phyloP scores from a whole-genome alignment of 2,888 invertebrate genomes.

The Bruchidius siliquastri region DNA sequence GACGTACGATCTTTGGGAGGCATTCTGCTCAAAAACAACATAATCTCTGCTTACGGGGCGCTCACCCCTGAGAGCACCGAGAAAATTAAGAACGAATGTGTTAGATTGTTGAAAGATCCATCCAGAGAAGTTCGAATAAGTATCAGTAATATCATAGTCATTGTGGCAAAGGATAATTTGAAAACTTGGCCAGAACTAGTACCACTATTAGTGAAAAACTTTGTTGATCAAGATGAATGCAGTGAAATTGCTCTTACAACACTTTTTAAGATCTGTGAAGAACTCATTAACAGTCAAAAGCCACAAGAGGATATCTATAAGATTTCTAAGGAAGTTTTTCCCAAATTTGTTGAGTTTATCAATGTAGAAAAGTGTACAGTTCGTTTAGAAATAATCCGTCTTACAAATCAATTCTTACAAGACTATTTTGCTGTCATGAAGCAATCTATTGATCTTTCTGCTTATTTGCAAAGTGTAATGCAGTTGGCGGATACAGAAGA shows the following conservation, averaged over 20 bases:
- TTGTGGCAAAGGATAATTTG: slow-evolving; percentile 87
- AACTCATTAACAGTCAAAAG: slow-evolving; percentile 55
- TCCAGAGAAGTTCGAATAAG: slow-evolving; percentile 94
- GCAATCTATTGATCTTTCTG: slow-evolving; percentile 37
- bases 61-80: slow-evolving; percentile 84
- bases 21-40: slow-evolving; percentile 95
- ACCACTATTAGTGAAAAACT: slow-evolving; percentile 83
- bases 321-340: slow-evolving; percentile 36
- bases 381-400: slow-evolving; percentile 32
- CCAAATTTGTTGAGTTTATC: slow-evolving; percentile 35
- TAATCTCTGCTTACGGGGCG: slow-evolving; percentile 82
- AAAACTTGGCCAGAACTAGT: slow-evolving; percentile 91
- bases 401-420: slow-evolving; percentile 43
- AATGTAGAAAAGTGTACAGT: slow-evolving; percentile 33
- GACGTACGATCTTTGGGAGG: slow-evolving; percentile 95
- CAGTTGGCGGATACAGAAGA: slow-evolving; percentile 91
- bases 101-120: slow-evolving; percentile 88
- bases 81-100: slow-evolving; percentile 91
- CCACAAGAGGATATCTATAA: slow-evolving; percentile 34
- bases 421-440: slow-evolving; percentile 40
- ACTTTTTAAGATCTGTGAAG: slow-evolving; percentile 97
- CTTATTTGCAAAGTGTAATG: slow-evolving; percentile 76
- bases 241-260: slow-evolving; percentile 97
- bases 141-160: slow-evolving; percentile 94
- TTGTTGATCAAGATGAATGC: slow-evolving; percentile 86